These are phyloP conservation scores for Mesocentrotus franciscanus DNA, from an alignment of 53 echinoderm and acorn worm genomes.

Conservation along the genomic window DNA sequence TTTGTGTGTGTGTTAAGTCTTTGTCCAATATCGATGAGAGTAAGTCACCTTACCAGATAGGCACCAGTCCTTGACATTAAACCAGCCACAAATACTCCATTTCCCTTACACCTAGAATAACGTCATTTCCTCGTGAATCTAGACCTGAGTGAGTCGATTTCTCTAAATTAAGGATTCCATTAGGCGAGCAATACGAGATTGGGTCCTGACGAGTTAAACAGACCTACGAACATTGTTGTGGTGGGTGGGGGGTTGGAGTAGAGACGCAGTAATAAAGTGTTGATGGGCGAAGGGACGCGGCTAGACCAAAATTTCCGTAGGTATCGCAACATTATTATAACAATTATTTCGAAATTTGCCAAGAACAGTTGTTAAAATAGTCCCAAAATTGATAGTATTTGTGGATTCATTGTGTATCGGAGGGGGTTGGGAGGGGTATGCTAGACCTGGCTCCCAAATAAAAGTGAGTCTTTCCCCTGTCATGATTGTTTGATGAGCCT, in stretches of 20 bases:
- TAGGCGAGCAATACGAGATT: background rate
- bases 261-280: too few relatives aligned
- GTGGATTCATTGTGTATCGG: too few relatives aligned
- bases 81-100: conserved; percentile 10
- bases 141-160: conserved; percentile 2
- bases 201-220: conserved; percentile 16
- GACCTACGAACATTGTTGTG: background rate
- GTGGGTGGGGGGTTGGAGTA: background rate
- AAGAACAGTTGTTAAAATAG: too few relatives aligned
- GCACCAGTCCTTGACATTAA: conserved; percentile 19
- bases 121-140: background rate
- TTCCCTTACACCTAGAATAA: background rate
- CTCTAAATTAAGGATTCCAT: conserved; percentile 23
- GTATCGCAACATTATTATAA: too few relatives aligned
- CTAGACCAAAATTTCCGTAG: too few relatives aligned
- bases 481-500: too few relatives aligned
- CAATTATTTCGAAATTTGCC: too few relatives aligned
- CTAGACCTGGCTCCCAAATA: too few relatives aligned
- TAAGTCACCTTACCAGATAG: background rate
- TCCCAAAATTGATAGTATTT: too few relatives aligned
- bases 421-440: too few relatives aligned
- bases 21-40: background rate
- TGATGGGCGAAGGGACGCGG: background rate
- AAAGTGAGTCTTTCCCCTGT: too few relatives aligned
- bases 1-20: background rate